Evolutionary conservation across 2,113 vertebrate species (phyloP).

Genomic region (Edolisoma coerulescens): DNA sequence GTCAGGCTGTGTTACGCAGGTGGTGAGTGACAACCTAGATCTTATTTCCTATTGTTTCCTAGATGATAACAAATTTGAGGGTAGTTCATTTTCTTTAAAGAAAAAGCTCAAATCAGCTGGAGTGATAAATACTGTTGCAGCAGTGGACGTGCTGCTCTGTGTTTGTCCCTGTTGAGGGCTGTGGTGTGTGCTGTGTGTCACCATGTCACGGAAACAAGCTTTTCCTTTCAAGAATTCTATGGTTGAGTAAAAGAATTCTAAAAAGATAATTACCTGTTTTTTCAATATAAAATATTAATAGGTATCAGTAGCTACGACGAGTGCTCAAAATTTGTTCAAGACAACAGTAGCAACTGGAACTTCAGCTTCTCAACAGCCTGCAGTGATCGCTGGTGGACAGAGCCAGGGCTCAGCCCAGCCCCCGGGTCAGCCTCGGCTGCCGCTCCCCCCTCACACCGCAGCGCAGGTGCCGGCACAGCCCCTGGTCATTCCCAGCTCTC

Average conservation of each 20-base stretch:
- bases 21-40: not conserved
- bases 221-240: not conserved
- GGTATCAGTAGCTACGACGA: conserved; percentile 17
- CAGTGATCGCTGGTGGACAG: conserved; percentile 47
- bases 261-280: not conserved
- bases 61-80: not conserved
- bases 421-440: conserved; percentile 47
- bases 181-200: not conserved
- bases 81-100: not conserved
- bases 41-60: not conserved
- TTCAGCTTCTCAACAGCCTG: conserved; percentile 70
- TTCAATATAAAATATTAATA: not conserved
- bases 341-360: conserved; percentile 63
- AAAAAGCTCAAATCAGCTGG: not conserved
- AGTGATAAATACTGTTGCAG: not conserved
- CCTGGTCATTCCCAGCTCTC: conserved; percentile 57
- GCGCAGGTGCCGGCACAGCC: conserved; percentile 51
- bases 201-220: not conserved
- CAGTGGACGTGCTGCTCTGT: not conserved
- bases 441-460: not conserved
- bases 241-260: not conserved
- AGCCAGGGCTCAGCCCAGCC: conserved; percentile 47
- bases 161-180: not conserved
- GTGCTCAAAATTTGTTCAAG: conserved; percentile 19
- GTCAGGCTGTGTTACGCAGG: not conserved